These are phyloP conservation scores for Holacanthus passer DNA, from an alignment of 2,113 vertebrate genomes.

Conservation along the genomic window DNA sequence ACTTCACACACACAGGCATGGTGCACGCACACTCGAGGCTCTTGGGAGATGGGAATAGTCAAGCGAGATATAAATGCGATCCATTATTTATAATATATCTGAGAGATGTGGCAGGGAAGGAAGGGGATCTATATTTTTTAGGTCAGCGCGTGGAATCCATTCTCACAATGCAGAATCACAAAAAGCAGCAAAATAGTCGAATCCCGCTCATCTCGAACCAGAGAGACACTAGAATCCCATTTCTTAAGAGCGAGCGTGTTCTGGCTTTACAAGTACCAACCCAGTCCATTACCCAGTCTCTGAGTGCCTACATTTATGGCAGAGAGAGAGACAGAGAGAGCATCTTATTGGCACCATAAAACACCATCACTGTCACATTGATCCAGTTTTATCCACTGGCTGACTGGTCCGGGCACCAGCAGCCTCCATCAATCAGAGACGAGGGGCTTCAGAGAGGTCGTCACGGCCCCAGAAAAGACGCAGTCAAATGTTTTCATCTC, in stretches of 20 bases:
- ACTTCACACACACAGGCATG: slow-evolving; percentile 5
- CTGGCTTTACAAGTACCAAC: slow-evolving; percentile 61
- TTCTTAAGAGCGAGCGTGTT: slow-evolving; percentile 28
- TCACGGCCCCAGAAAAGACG: slow-evolving; percentile 24
- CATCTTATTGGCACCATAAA: slow-evolving; percentile 75
- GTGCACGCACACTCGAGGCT: slow-evolving; percentile 32
- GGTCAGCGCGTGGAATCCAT: slow-evolving; percentile 36
- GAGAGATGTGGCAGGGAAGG: slow-evolving; percentile 26
- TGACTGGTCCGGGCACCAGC: slow-evolving; percentile 52
- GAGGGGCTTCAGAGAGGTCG: slow-evolving; percentile 21
- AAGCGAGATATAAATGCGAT: slow-evolving; percentile 59
- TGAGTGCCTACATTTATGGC: slow-evolving; percentile 47
- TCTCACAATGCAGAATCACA: slow-evolving; percentile 13
- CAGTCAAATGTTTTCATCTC: slow-evolving; percentile 47
- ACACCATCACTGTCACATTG: slow-evolving; percentile 73
- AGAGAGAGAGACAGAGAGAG: slow-evolving; percentile 34
- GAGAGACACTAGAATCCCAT: slow-evolving; percentile 51
- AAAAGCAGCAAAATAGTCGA: slow-evolving; percentile 44
- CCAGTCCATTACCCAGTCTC: slow-evolving; percentile 61
- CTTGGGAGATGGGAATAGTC: slow-evolving; percentile 48
- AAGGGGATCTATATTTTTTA: slow-evolving; percentile 55
- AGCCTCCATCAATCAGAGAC: slow-evolving; percentile 53
- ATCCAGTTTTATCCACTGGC: slow-evolving; percentile 71
- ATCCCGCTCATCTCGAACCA: slow-evolving; percentile 39
- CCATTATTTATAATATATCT: slow-evolving; percentile 73